A percentile compares a stretch with the other conserved stretches of the same genome.
phyloP scores from a whole-genome alignment of 2,797 vertebrate species.

The Alauda arvensis region DNA sequence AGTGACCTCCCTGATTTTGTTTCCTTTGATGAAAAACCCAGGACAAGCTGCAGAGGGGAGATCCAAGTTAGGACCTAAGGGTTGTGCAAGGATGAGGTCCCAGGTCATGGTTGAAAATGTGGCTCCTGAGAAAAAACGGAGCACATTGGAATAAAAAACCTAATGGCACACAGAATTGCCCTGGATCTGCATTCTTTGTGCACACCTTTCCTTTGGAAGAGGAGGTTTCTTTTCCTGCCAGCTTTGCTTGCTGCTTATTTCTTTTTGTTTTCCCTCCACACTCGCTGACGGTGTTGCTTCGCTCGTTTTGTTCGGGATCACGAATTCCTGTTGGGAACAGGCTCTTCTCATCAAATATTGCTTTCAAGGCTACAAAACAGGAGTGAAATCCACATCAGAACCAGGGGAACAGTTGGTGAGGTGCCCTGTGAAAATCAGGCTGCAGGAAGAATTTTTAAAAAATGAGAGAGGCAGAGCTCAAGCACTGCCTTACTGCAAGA shows the following conservation, averaged over 20 bases:
- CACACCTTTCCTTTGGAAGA: background rate
- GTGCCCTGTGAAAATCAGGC: background rate
- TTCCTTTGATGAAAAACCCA: background rate
- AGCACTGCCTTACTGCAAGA: background rate
- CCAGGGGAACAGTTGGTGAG: constrained; percentile 18
- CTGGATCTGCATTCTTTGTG: background rate
- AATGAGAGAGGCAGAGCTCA: background rate
- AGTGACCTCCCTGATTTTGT: background rate
- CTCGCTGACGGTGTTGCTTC: constrained; percentile 48
- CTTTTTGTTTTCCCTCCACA: constrained; percentile 44
- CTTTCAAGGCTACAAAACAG: constrained; percentile 70
- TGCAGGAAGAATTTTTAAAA: background rate
- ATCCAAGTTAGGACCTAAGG: background rate
- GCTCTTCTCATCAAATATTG: constrained; percentile 73
- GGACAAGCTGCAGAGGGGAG: background rate
- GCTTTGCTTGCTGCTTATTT: constrained; percentile 56
- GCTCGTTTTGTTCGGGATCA: constrained; percentile 65
- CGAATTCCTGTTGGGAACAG: constrained; percentile 77
- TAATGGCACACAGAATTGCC: background rate
- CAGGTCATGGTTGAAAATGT: background rate
- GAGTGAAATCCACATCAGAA: constrained; percentile 54
- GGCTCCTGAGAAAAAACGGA: background rate
- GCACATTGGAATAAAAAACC: background rate
- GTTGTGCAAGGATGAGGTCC: background rate
- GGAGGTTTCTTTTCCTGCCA: constrained; percentile 52